phyloP scores from a whole-genome alignment of 2,797 vertebrate genomes.

The Meda fulgida region DNA sequence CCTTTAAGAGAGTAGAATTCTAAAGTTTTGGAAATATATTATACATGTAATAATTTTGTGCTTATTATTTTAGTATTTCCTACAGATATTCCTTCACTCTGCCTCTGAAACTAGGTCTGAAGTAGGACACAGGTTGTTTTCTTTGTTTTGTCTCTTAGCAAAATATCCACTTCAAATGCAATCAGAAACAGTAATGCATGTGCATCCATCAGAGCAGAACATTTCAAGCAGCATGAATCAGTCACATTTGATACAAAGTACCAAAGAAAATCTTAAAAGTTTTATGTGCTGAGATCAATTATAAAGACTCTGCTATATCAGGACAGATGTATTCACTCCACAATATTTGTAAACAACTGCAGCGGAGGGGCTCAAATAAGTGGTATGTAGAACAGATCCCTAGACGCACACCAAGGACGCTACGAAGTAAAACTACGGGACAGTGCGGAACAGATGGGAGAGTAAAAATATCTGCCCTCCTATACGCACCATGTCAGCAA shows the following conservation, averaged over 20 bases:
- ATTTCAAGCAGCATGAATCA: neutral
- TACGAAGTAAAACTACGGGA: slow-evolving; percentile 73
- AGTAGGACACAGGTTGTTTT: slow-evolving; percentile 71
- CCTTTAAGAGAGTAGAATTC: no score
- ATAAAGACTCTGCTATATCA: slow-evolving; percentile 28
- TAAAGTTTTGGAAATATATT: no score
- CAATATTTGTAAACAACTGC: slow-evolving; percentile 46
- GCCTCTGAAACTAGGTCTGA: slow-evolving; percentile 72
- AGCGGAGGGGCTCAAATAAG: slow-evolving; percentile 53
- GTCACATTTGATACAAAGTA: slow-evolving; percentile 15
- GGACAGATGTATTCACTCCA: slow-evolving; percentile 49
- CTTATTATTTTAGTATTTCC: slow-evolving; percentile 50
- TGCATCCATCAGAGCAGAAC: neutral
- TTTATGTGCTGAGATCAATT: neutral
- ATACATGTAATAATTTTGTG: neutral
- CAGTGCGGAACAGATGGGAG: slow-evolving; percentile 71
- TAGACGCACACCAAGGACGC: slow-evolving; percentile 73
- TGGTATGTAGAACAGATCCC: slow-evolving; percentile 78
- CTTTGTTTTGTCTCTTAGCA: slow-evolving; percentile 62
- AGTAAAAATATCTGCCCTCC: slow-evolving; percentile 69
- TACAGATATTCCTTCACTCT: slow-evolving; percentile 62
- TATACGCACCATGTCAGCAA: slow-evolving; percentile 64
- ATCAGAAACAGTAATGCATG: neutral
- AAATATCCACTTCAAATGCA: slow-evolving; percentile 39
- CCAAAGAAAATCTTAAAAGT: neutral